phyloP scores from a whole-genome alignment of 1,140 invertebrate genomes.

The Plectrocnemia conspersa region DNA sequence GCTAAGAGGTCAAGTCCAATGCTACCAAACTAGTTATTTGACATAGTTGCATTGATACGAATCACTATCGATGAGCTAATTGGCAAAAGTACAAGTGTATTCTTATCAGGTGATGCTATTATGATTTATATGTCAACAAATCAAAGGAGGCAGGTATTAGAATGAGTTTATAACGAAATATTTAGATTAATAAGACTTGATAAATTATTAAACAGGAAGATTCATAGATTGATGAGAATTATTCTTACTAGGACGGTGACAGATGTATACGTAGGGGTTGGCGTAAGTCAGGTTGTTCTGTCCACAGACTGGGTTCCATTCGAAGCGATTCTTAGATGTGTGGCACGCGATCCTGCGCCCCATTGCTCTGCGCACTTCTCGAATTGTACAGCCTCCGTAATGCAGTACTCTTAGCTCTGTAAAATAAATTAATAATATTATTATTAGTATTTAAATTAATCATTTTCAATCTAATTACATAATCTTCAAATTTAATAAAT shows the following conservation, averaged over 20 bases:
- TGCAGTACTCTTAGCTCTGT: conserved; percentile 38
- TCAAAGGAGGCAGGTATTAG: too few species aligned
- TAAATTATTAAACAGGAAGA: too few species aligned
- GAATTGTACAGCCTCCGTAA: conserved; percentile 38
- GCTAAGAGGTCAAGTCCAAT: too few species aligned
- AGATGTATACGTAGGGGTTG: conserved; percentile 42
- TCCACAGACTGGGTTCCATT: conserved; percentile 43
- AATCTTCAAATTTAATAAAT: too few species aligned
- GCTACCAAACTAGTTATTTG: not conserved
- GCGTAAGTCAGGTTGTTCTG: conserved; percentile 38
- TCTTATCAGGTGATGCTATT: too few species aligned
- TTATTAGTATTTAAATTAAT: too few species aligned
- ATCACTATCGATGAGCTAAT: not conserved
- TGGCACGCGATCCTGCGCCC: conserved; percentile 35
- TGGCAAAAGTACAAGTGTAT: not conserved
- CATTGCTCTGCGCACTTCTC: conserved; percentile 33
- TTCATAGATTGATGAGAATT: too few species aligned
- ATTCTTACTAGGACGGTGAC: conserved; percentile 36
- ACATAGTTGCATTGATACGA: not conserved
- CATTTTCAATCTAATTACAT: too few species aligned
- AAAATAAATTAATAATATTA: conserved; percentile 23
- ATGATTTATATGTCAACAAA: too few species aligned
- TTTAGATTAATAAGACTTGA: too few species aligned
- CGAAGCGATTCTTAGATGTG: conserved; percentile 37
- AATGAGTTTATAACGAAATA: too few species aligned